A percentile compares a stretch with the other conserved stretches of the same genome.
These are phyloP conservation scores for Lanius collurio DNA, from an alignment of 2,113 vertebrate species.

Conservation along the genomic window DNA sequence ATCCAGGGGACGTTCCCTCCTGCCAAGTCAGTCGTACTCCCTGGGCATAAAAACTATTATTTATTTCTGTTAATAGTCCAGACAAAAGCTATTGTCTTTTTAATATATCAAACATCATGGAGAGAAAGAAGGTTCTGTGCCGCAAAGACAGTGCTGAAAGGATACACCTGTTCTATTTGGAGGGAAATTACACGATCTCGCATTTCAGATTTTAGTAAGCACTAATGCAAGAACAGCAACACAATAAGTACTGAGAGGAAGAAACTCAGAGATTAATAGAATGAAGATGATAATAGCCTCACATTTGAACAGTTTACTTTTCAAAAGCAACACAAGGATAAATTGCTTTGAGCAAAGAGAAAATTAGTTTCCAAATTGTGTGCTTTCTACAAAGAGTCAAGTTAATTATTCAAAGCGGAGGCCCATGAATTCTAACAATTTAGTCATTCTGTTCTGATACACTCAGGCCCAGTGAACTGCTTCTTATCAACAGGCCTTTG, in stretches of 20 bases:
- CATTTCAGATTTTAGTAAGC: neutral
- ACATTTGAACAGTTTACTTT: constrained; percentile 72
- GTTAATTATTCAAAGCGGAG: constrained; percentile 87
- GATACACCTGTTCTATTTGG: neutral
- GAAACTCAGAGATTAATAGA: constrained; percentile 12
- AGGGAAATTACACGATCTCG: neutral
- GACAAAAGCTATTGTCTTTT: neutral
- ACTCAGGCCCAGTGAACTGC: constrained; percentile 79
- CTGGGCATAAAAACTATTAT: neutral
- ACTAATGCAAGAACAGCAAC: neutral
- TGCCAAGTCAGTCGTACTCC: neutral
- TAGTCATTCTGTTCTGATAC: constrained; percentile 79
- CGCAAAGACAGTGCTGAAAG: neutral
- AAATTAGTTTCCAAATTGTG: constrained; percentile 78
- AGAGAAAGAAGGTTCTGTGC: neutral
- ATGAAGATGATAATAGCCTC: constrained; percentile 49
- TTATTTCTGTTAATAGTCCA: neutral
- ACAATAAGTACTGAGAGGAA: neutral
- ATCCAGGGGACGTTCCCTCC: neutral
- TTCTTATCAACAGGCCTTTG: constrained; percentile 86
- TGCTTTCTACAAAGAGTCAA: constrained; percentile 76
- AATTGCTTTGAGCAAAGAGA: constrained; percentile 74
- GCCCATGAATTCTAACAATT: constrained; percentile 79
- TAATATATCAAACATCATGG: neutral
- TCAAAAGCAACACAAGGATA: constrained; percentile 85